phyloP scores from a whole-genome alignment of 2,797 vertebrate species.

The Paguma larvata region DNA sequence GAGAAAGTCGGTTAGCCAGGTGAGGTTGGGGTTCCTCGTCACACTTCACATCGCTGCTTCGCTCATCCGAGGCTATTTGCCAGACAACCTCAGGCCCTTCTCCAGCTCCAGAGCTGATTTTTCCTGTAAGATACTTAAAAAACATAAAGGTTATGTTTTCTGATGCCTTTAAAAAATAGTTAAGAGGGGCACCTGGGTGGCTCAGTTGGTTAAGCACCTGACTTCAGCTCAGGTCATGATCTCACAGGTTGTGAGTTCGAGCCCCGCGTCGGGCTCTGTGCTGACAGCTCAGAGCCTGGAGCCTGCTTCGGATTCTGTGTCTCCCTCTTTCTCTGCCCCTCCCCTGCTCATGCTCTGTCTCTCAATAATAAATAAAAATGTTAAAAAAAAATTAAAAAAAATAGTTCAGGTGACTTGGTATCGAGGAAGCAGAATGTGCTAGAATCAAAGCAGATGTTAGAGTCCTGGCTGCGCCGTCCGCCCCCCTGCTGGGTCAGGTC shows the following conservation, averaged over 20 bases:
- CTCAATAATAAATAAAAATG: too few relatives aligned
- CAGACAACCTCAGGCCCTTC: not conserved
- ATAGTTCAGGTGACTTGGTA: not conserved
- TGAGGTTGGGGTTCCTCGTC: not conserved
- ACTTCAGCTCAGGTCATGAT: too few relatives aligned
- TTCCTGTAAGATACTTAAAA: not conserved
- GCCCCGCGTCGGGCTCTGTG: too few relatives aligned
- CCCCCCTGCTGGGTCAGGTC: rapidly evolving
- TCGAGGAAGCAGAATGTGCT: not conserved
- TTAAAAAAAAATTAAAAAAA: too few relatives aligned
- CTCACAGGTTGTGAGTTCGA: too few relatives aligned
- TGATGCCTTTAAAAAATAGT: not conserved
- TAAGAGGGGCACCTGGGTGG: not conserved
- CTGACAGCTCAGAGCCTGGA: too few relatives aligned
- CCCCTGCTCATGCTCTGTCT: too few relatives aligned
- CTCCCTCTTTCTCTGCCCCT: too few relatives aligned
- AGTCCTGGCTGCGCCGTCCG: rapidly evolving
- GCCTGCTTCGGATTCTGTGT: too few relatives aligned
- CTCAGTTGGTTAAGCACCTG: too few relatives aligned
- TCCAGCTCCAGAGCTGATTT: not conserved
- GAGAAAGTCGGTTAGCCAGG: not conserved
- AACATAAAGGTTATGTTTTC: not conserved
- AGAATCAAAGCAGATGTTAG: not conserved
- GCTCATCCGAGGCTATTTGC: too few relatives aligned
- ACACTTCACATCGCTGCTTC: rapidly evolving